These are phyloP conservation scores for Cyclopterus lumpus DNA, from an alignment of 2,797 vertebrate species.

Conservation along the genomic window DNA sequence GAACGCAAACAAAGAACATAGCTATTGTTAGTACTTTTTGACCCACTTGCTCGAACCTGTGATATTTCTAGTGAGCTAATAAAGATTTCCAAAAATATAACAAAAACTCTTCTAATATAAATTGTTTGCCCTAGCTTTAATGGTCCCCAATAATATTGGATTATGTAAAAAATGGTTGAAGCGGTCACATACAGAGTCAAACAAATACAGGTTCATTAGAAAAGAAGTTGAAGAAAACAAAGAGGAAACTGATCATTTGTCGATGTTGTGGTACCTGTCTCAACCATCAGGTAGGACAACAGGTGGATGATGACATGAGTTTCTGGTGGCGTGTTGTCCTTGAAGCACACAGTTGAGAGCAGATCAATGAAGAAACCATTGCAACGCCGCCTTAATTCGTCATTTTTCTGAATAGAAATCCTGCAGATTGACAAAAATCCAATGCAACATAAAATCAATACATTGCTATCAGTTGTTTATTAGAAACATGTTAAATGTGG, in stretches of 20 bases:
- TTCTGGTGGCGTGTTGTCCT: conserved; percentile 75
- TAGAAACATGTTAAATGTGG: background rate
- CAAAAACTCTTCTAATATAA: background rate
- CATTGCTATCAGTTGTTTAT: background rate
- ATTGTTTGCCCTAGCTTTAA: too few relatives aligned
- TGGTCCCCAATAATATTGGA: background rate
- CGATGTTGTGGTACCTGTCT: conserved; percentile 40
- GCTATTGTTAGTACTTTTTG: background rate
- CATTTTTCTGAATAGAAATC: conserved; percentile 28
- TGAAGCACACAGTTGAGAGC: conserved; percentile 87
- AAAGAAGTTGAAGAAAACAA: background rate
- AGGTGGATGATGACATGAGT: conserved; percentile 35
- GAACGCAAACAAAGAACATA: background rate
- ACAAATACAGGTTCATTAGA: too few relatives aligned
- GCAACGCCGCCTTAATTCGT: conserved; percentile 69
- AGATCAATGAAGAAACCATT: conserved; percentile 86
- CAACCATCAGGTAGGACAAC: conserved; percentile 50
- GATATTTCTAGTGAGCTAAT: too few relatives aligned
- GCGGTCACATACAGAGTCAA: background rate
- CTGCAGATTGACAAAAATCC: conserved; percentile 23
- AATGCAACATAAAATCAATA: background rate
- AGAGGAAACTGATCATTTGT: background rate
- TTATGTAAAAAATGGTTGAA: background rate
- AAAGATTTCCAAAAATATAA: background rate
- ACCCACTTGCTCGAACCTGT: too few relatives aligned